These are phyloP conservation scores for Lymantria dispar DNA, from an alignment of 2,888 invertebrate genomes.

Conservation along the genomic window DNA sequence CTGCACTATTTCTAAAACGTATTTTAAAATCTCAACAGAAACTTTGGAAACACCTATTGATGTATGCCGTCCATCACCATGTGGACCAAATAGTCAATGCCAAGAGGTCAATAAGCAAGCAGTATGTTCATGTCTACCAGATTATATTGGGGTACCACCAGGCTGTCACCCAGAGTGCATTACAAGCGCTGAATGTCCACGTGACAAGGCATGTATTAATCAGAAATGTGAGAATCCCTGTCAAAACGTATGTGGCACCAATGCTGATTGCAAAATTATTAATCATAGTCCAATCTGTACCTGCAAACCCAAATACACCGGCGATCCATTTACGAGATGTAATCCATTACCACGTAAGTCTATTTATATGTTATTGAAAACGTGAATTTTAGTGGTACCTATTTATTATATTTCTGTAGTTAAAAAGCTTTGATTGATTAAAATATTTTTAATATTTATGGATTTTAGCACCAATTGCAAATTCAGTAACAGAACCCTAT, in stretches of 20 bases:
- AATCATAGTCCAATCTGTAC: conserved; percentile 91
- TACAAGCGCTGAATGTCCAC: conserved; percentile 88
- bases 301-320: conserved; percentile 84
- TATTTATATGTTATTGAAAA: too few relatives aligned
- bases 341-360: conserved; percentile 78
- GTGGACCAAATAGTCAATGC: conserved; percentile 90
- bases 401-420: neutral
- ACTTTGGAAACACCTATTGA: conserved; percentile 53
- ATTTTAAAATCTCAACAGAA: conserved; percentile 36
- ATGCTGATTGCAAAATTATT: conserved; percentile 87
- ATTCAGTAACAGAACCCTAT: conserved; percentile 72
- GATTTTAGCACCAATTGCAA: conserved; percentile 67
- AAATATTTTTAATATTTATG: neutral
- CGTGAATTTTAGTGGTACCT: too few relatives aligned
- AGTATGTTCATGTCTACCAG: conserved; percentile 88
- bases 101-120: conserved; percentile 87
- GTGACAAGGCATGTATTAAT: conserved; percentile 87
- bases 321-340: conserved; percentile 86
- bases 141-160: conserved; percentile 87
- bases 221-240: conserved; percentile 92
- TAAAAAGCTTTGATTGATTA: conserved; percentile 18
- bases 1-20: neutral
- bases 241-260: conserved; percentile 85
- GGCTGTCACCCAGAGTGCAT: conserved; percentile 90
- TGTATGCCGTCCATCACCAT: conserved; percentile 88